These are phyloP conservation scores for Osmerus mordax DNA, from an alignment of 2,113 vertebrate genomes.

Conservation along the genomic window DNA sequence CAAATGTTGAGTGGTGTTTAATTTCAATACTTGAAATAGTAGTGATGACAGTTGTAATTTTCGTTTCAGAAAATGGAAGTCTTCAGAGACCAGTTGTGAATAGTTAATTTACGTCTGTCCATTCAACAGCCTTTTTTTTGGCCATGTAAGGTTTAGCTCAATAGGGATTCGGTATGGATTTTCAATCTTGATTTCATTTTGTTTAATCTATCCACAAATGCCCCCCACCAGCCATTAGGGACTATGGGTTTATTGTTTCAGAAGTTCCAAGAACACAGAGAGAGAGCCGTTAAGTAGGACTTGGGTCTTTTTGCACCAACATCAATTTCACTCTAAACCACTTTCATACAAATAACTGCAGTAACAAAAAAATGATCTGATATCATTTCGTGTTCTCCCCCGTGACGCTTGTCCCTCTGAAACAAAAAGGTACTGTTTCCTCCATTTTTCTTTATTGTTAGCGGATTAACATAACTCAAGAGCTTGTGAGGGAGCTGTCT, in stretches of 20 bases:
- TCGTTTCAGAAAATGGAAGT: neutral
- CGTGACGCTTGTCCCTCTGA: slow-evolving; percentile 27
- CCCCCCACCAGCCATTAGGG: neutral
- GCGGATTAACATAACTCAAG: slow-evolving; percentile 48
- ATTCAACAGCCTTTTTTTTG: slow-evolving; percentile 11
- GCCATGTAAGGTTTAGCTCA: slow-evolving; percentile 5
- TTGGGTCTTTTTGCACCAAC: slow-evolving; percentile 5
- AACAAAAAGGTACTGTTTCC: slow-evolving; percentile 41
- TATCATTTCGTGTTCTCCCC: slow-evolving; percentile 34
- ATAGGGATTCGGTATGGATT: slow-evolving; percentile 30
- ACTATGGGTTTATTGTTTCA: slow-evolving; percentile 30
- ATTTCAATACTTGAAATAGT: neutral
- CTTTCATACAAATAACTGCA: slow-evolving; percentile 47
- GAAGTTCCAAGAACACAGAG: slow-evolving; percentile 33
- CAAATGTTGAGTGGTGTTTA: neutral
- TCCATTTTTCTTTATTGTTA: slow-evolving; percentile 48
- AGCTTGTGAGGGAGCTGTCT: slow-evolving; percentile 43
- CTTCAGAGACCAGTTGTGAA: slow-evolving; percentile 14
- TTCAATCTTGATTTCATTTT: slow-evolving; percentile 24
- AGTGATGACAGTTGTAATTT: slow-evolving; percentile 11
- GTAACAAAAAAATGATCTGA: slow-evolving; percentile 45
- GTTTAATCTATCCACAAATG: slow-evolving; percentile 27
- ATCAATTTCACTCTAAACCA: slow-evolving; percentile 26
- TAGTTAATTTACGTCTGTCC: slow-evolving; percentile 25
- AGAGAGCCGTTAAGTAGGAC: slow-evolving; percentile 14